Conservation (phyloP, 2,888 invertebrate genomes). For the Lysandra bellargus region DNA sequence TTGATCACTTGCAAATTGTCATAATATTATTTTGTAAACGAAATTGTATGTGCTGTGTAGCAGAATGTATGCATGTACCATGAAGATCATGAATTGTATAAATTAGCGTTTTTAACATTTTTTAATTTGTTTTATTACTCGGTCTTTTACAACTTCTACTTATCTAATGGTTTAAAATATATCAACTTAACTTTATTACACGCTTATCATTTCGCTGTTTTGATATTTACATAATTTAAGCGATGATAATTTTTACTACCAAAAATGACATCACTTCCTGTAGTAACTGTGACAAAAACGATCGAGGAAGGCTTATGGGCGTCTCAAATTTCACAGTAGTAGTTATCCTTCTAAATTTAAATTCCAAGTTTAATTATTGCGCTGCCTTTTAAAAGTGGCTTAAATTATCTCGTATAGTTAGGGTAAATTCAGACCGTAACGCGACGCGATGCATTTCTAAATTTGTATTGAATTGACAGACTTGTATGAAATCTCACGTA, state of each 20-base stretch:
- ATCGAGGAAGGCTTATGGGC: not conserved
- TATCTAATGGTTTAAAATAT: not conserved
- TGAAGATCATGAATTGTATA: too few species aligned
- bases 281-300: not conserved
- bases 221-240: not conserved
- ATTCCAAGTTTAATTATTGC: not conserved
- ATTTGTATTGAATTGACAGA: too few species aligned
- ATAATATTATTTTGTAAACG: too few species aligned
- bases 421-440: too few species aligned
- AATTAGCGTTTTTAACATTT: too few species aligned
- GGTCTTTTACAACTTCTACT: not conserved
- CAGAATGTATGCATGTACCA: too few species aligned
- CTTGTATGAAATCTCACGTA: too few species aligned
- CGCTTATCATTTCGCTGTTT: not conserved
- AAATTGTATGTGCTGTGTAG: too few species aligned
- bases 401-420: not conserved
- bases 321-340: not conserved
- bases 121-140: too few species aligned
- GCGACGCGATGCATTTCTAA: too few species aligned
- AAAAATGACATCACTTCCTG: not conserved
- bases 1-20: too few species aligned
- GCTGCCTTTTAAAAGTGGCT: not conserved
- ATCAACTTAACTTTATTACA: not conserved
- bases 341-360: constrained; percentile 2
- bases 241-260: not conserved